These are phyloP conservation scores for Orgyia antiqua DNA, from an alignment of 2,888 invertebrate species.

Conservation along the genomic window DNA sequence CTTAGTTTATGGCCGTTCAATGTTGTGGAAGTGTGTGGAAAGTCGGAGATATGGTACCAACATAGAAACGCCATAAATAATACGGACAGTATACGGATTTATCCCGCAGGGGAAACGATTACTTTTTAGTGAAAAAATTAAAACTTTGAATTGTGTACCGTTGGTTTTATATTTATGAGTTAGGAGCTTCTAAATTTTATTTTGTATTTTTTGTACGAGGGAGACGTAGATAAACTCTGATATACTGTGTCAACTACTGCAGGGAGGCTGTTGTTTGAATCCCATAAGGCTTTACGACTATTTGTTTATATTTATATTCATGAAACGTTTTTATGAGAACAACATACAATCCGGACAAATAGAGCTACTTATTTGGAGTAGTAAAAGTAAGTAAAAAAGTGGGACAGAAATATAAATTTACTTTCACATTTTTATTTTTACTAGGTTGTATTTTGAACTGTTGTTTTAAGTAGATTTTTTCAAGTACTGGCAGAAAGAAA, in stretches of 20 bases:
- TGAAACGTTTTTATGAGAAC: constrained; percentile 1
- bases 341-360: neutral
- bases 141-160: constrained; percentile 18
- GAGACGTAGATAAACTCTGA: constrained; percentile 9
- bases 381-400: neutral
- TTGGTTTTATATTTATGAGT: constrained; percentile 19
- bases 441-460: too few relatives aligned
- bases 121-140: constrained; percentile 7
- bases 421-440: neutral
- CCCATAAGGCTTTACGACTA: constrained; percentile 11
- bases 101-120: constrained; percentile 8
- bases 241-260: constrained; percentile 11
- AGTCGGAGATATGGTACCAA: constrained; percentile 51
- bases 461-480: too few relatives aligned
- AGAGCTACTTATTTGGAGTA: neutral
- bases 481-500: too few relatives aligned
- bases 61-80: constrained; percentile 63
- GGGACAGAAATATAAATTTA: neutral
- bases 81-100: constrained; percentile 43
- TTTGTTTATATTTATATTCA: constrained; percentile 10
- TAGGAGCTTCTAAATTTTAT: constrained; percentile 9
- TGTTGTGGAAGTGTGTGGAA: constrained; percentile 68
- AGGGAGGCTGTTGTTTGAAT: constrained; percentile 1
- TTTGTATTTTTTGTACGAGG: neutral
- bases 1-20: constrained; percentile 57